These are phyloP conservation scores for Eutolmus rufibarbis DNA, from an alignment of 2,888 invertebrate genomes.

Conservation along the genomic window DNA sequence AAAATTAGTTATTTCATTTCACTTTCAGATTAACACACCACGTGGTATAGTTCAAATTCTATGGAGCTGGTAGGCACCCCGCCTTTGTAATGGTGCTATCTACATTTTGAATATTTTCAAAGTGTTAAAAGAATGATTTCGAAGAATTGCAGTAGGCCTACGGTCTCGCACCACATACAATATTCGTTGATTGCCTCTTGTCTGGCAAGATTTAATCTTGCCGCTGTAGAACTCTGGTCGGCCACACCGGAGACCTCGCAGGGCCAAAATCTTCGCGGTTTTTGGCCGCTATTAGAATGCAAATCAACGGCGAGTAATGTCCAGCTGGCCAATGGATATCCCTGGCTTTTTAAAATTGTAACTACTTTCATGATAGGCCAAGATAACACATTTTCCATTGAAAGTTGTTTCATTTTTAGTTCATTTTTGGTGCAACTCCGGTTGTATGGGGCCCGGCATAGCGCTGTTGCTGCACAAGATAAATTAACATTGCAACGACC, in stretches of 20 bases:
- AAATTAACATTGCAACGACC: constrained; percentile 35
- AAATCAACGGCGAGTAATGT: neutral
- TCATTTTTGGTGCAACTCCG: constrained; percentile 27
- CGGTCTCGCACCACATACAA: neutral
- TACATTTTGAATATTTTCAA: neutral
- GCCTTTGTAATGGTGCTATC: constrained; percentile 18
- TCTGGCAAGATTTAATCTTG: constrained; percentile 1
- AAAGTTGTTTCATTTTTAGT: constrained; percentile 34
- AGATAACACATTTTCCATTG: constrained; percentile 5
- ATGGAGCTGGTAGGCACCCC: neutral
- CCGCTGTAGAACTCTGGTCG: neutral
- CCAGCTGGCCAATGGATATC: neutral
- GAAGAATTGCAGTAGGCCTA: neutral
- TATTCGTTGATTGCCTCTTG: neutral
- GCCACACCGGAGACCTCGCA: neutral
- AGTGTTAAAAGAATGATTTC: constrained; percentile 28
- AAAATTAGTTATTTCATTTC: constrained; percentile 41
- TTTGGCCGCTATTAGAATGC: neutral
- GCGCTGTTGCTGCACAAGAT: neutral
- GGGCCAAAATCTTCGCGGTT: neutral
- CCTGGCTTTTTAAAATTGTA: neutral
- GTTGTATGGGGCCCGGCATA: neutral
- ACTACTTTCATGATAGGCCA: constrained; percentile 15
- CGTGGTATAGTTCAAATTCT: constrained; percentile 5
- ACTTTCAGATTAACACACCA: constrained; percentile 35